Percentiles rank a stretch among this genome's conserved stretches.
phyloP scores from a whole-genome alignment of 2,113 vertebrate species.

The Corydoras maculifer region DNA sequence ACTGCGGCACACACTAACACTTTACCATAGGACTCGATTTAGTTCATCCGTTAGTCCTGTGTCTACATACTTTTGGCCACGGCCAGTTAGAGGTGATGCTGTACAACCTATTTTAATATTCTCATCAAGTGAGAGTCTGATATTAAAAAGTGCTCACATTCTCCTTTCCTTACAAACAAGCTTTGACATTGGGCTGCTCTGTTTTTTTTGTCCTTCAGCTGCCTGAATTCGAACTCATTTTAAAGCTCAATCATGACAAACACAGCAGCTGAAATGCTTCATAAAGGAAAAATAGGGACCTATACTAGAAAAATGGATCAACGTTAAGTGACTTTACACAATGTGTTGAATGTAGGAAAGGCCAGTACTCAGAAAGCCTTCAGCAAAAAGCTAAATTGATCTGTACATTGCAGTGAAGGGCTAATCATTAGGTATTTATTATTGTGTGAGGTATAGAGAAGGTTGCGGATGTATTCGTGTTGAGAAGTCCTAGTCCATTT shows the following conservation, averaged over 20 bases:
- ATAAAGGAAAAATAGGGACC: slow-evolving; percentile 47
- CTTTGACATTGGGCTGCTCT: slow-evolving; percentile 33
- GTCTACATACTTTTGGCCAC: no score
- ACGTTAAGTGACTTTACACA: slow-evolving; percentile 56
- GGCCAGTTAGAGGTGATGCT: no score
- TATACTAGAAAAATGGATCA: slow-evolving; percentile 59
- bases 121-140: slow-evolving; percentile 11
- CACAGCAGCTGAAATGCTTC: slow-evolving; percentile 42
- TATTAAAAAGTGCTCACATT: slow-evolving; percentile 11
- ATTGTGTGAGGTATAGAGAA: not conserved
- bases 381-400: not conserved
- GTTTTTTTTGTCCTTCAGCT: slow-evolving; percentile 58
- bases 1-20: no score
- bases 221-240: slow-evolving; percentile 60
- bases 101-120: no score
- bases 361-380: slow-evolving; percentile 19
- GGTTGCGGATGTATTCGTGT: not conserved
- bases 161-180: slow-evolving; percentile 1
- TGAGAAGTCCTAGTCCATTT: slow-evolving; percentile 27
- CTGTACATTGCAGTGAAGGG: not conserved
- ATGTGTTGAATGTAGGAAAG: slow-evolving; percentile 53
- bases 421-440: not conserved
- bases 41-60: no score
- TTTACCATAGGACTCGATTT: no score
- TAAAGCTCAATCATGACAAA: slow-evolving; percentile 55